A percentile compares a stretch with the other conserved stretches of the same genome.
These are phyloP conservation scores for Pangasianodon hypophthalmus DNA, from an alignment of 2,113 vertebrate genomes.

Conservation along the genomic window DNA sequence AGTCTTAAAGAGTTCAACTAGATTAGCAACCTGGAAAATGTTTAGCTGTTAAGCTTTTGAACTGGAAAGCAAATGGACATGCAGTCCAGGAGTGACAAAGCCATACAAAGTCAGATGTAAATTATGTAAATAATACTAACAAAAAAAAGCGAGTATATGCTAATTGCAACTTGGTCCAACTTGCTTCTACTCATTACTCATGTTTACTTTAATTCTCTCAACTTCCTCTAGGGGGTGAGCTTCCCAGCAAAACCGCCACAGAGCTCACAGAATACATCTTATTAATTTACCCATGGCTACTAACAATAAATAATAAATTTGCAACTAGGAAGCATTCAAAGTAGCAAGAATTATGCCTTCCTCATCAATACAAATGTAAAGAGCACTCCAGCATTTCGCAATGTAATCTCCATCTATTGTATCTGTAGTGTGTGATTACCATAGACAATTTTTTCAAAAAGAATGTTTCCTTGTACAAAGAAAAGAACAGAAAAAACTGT, in stretches of 20 bases:
- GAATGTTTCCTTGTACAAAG: neutral
- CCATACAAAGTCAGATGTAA: neutral
- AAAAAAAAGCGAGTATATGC: neutral
- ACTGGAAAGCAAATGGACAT: neutral
- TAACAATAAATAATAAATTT: neutral
- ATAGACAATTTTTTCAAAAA: neutral
- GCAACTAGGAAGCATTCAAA: neutral
- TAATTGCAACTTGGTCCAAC: neutral
- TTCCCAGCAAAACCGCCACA: neutral
- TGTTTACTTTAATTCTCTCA: constrained; percentile 11
- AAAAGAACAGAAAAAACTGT: neutral
- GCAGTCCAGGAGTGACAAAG: neutral
- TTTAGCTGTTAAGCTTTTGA: neutral
- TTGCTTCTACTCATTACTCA: neutral
- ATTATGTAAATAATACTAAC: neutral
- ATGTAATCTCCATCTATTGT: neutral
- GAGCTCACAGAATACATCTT: neutral
- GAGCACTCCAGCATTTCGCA: neutral
- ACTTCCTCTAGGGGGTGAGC: constrained; percentile 7
- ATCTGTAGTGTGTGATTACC: neutral
- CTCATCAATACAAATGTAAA: neutral
- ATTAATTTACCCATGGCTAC: neutral
- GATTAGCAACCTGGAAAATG: constrained; percentile 1
- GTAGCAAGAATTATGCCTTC: neutral
- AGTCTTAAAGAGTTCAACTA: constrained; percentile 8